phyloP scores from a whole-genome alignment of 2,113 vertebrate species.

The Brachirus orientalis region DNA sequence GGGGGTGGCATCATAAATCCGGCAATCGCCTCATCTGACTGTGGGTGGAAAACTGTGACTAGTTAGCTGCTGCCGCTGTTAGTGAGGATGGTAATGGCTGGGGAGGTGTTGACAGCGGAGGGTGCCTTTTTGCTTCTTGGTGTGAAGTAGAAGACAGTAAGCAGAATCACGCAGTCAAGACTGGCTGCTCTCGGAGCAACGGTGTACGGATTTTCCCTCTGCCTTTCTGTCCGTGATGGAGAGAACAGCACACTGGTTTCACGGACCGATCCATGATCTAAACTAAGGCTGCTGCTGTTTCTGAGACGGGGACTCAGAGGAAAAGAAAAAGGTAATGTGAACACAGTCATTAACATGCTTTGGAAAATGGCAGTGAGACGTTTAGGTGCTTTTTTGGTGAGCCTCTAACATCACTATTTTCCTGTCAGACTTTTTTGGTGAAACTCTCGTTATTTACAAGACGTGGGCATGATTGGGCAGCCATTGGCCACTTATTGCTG shows the following conservation, averaged over 20 bases:
- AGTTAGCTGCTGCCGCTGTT: not conserved
- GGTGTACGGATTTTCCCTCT: slow-evolving; percentile 21
- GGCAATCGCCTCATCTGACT: slow-evolving; percentile 51
- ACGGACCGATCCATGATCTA: slow-evolving; percentile 40
- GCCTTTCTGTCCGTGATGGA: slow-evolving; percentile 27
- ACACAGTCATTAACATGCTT: not conserved
- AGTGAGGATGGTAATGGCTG: not conserved
- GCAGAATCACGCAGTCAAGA: slow-evolving; percentile 24
- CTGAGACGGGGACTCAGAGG: slow-evolving; percentile 15
- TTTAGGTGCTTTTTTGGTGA: not conserved
- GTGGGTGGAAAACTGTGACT: not conserved
- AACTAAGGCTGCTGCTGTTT: slow-evolving; percentile 20
- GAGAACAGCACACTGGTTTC: slow-evolving; percentile 40
- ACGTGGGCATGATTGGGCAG: too few species aligned
- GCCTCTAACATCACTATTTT: not conserved
- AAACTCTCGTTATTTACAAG: not conserved
- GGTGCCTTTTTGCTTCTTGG: slow-evolving; percentile 12
- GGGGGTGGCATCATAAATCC: slow-evolving; percentile 23
- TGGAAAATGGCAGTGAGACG: not conserved
- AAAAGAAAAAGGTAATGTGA: slow-evolving; percentile 62
- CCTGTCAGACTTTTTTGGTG: not conserved
- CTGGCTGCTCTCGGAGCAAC: slow-evolving; percentile 25
- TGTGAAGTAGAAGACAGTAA: slow-evolving; percentile 1
- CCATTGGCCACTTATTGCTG: too few species aligned
- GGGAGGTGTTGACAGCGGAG: not conserved